A percentile compares a stretch with the other conserved stretches of the same genome.
phyloP scores from a whole-genome alignment of 2,113 vertebrate genomes.

The Myotis davidii region DNA sequence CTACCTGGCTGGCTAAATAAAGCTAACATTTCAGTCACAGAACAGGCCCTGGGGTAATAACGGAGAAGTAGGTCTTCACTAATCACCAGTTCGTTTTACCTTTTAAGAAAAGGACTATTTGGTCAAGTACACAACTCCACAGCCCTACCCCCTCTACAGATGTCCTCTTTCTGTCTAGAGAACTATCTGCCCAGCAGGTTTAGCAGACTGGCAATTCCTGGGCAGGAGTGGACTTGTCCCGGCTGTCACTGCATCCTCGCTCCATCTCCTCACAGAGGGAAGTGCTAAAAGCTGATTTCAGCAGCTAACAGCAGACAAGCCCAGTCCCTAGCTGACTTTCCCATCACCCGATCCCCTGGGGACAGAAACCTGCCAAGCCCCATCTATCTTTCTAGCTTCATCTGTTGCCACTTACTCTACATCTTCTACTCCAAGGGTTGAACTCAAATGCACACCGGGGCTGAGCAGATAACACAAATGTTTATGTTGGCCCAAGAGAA shows the following conservation, averaged over 20 bases:
- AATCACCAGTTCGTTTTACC: conserved; percentile 31
- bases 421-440: background rate
- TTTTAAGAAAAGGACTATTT: conserved; percentile 49
- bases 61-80: background rate
- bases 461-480: background rate
- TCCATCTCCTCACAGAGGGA: background rate
- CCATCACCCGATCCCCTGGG: background rate
- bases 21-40: conserved; percentile 79
- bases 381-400: background rate
- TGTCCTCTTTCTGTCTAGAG: background rate
- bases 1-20: conserved; percentile 63
- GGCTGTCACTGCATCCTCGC: background rate
- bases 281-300: conserved; percentile 40
- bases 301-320: background rate
- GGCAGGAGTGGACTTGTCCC: conserved; percentile 6
- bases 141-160: background rate
- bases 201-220: background rate
- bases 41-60: conserved; percentile 58
- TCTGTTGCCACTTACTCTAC: background rate
- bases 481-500: background rate
- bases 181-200: background rate
- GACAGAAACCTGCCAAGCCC: background rate
- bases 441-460: background rate
- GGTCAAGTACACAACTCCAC: background rate
- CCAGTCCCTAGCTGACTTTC: background rate